phyloP scores from a whole-genome alignment of 2,888 invertebrate genomes.

The Acheta domesticus region DNA sequence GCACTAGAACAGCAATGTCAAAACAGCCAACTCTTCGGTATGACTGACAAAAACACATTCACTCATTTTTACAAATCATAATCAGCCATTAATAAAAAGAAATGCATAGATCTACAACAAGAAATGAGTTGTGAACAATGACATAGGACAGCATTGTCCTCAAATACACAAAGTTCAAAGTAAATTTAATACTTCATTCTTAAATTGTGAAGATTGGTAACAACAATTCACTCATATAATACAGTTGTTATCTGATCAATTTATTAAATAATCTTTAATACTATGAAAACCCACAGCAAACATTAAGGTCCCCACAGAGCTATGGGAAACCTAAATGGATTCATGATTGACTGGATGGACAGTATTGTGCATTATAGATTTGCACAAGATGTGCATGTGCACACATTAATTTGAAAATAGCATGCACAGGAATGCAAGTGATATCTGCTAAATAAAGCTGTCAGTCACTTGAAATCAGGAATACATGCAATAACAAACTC shows the following conservation, averaged over 20 bases:
- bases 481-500: too few species aligned
- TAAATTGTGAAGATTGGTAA: not conserved
- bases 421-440: not conserved
- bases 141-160: too few species aligned
- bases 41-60: too few species aligned
- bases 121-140: too few species aligned
- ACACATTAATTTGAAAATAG: not conserved
- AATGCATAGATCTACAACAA: too few species aligned
- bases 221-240: not conserved
- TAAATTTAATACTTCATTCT: too few species aligned
- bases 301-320: not conserved
- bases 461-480: not conserved
- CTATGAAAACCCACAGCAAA: not conserved
- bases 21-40: too few species aligned
- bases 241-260: not conserved
- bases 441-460: not conserved
- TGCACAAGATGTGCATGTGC: not conserved
- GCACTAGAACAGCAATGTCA: too few species aligned
- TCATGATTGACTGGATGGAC: not conserved
- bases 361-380: not conserved
- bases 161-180: too few species aligned
- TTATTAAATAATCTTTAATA: constrained; percentile 6
- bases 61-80: too few species aligned
- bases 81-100: too few species aligned
- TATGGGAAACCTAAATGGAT: not conserved